Conservation (phyloP, 2,888 invertebrate genomes). For the Leptopilina myrica region DNA sequence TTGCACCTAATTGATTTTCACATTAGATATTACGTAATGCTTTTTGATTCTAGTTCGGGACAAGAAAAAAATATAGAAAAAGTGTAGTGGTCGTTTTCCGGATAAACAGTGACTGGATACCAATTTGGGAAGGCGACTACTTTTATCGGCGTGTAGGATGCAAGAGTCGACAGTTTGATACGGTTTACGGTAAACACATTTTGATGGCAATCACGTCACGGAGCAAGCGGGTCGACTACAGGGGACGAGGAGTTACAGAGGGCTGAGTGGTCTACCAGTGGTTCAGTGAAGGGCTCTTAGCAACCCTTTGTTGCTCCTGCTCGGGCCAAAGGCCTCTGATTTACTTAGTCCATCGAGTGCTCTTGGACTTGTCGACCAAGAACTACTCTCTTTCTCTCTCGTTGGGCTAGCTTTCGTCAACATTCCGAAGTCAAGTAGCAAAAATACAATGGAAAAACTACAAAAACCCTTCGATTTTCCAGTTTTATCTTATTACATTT, state of each 20-base stretch:
- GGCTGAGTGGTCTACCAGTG: conserved; percentile 62
- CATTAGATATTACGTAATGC: conserved; percentile 12
- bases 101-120: conserved; percentile 50
- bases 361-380: conserved; percentile 68
- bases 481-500: neutral
- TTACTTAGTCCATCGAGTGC: conserved; percentile 73
- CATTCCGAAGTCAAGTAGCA: conserved; percentile 49
- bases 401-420: conserved; percentile 40
- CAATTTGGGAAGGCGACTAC: conserved; percentile 58
- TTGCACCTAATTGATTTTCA: conserved; percentile 13
- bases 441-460: conserved; percentile 48
- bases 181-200: conserved; percentile 76
- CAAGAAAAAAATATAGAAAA: conserved; percentile 4
- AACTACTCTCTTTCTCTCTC: conserved; percentile 50
- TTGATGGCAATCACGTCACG: conserved; percentile 75
- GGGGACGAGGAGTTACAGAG: conserved; percentile 65
- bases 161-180: conserved; percentile 72
- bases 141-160: conserved; percentile 60
- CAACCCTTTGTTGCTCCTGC: conserved; percentile 74
- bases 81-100: conserved; percentile 38
- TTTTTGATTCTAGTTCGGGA: neutral
- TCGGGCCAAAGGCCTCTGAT: conserved; percentile 71
- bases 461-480: conserved; percentile 34
- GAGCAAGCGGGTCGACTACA: conserved; percentile 63
- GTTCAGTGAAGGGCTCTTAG: conserved; percentile 73